phyloP scores from a whole-genome alignment of 2,113 vertebrate genomes.

The Tympanuchus pallidicinctus region DNA sequence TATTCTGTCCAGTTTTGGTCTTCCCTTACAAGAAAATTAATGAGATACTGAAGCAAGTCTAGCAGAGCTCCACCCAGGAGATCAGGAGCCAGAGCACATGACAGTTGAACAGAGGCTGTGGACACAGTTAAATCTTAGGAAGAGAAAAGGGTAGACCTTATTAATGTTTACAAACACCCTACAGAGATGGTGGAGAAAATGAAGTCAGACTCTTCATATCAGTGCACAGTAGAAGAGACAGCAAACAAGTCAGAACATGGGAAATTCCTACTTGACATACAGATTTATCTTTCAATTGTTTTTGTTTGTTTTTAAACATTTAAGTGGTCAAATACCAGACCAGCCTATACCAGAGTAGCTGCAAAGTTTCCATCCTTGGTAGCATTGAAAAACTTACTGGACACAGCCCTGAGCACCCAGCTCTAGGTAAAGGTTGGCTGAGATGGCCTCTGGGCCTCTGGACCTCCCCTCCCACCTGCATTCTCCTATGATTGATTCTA shows the following conservation, averaged over 20 bases:
- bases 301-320: not conserved
- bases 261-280: not conserved
- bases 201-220: not conserved
- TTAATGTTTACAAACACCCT: constrained; percentile 17
- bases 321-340: not conserved
- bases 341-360: not conserved
- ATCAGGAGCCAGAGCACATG: not conserved
- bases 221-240: not conserved
- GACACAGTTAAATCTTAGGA: not conserved
- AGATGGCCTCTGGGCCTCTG: not conserved
- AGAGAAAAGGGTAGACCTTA: not conserved
- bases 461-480: not conserved
- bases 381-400: not conserved
- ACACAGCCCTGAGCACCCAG: not conserved
- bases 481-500: not conserved
- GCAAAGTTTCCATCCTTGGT: not conserved
- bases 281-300: not conserved
- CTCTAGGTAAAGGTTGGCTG: not conserved
- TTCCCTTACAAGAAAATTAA: not conserved
- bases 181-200: not conserved
- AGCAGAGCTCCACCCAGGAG: not conserved
- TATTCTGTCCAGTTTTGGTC: not conserved
- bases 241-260: not conserved
- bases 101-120: not conserved
- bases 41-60: not conserved